These are phyloP conservation scores for Emydura subglobosa DNA, from an alignment of 2,113 vertebrate species.

Conservation along the genomic window DNA sequence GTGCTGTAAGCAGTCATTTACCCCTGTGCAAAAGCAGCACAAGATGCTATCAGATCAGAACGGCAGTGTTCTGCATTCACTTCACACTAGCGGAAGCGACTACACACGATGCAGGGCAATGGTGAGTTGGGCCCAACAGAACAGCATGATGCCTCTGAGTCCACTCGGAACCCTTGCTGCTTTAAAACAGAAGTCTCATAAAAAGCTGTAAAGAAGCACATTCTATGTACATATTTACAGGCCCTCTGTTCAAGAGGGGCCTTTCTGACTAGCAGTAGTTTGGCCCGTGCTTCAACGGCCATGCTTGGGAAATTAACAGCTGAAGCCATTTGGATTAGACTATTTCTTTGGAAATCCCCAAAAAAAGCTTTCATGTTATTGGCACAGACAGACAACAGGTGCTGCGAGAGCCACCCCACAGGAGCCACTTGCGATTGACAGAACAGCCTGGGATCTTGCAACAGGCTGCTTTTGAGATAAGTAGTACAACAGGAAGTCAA, in stretches of 20 bases:
- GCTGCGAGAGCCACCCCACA: neutral
- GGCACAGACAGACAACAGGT: slow-evolving; percentile 59
- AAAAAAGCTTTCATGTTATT: slow-evolving; percentile 24
- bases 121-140: neutral
- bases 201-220: neutral
- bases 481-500: slow-evolving; percentile 37
- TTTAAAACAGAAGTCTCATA: rapidly evolving
- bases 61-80: rapidly evolving
- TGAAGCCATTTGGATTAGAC: slow-evolving; percentile 12
- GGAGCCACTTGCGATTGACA: rapidly evolving
- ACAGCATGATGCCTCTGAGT: rapidly evolving
- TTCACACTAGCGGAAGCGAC: rapidly evolving
- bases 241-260: neutral
- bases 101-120: rapidly evolving
- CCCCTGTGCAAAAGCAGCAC: rapidly evolving
- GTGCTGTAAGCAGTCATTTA: neutral
- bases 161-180: neutral
- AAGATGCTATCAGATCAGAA: rapidly evolving
- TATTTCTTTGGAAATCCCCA: slow-evolving; percentile 13
- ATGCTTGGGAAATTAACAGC: neutral
- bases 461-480: neutral
- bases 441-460: neutral
- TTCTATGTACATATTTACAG: neutral
- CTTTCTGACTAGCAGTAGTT: neutral
- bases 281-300: neutral